Base-by-base conservation (phyloP, 2,888 invertebrate genomes). In the Vandiemenella viatica region DNA sequence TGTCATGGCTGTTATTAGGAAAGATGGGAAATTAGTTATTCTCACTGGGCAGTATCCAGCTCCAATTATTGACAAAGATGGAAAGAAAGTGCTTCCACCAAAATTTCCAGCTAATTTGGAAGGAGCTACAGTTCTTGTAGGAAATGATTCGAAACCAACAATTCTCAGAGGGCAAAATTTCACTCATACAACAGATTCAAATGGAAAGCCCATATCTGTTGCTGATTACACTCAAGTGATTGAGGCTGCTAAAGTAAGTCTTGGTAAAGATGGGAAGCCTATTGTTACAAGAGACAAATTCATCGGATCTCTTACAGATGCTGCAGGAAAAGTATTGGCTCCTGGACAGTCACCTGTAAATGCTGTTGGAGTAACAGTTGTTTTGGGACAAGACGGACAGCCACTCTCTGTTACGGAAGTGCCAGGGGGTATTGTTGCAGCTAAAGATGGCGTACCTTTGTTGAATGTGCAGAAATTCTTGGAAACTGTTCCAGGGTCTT, bases 291-390 rank as follows among this genome's bases (percentile, higher is more conserved):
- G 13, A 13, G 32, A n/a, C 10, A n/a, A 32, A 13, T 32, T 32
- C n/a, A 10, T n/a, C n/a, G 3, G 13, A 10, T n/a, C 32, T 32
- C 13, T 32, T 32, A 32, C 32, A 32, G 32, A n/a, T 3, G n/a
- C 10, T 3, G 32, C 13, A 32, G 32, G 32, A 13, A 32, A 32
- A n/a, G 37, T 43, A 17, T 19, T 42, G 15, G 6, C 22, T 23
- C 37, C 37, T 43, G 44, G 48, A n/a, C 37, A 44, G 23, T n/a
- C 26, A n/a, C 6, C 4, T 37, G 37, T 16, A 4, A 45, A n/a
- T 20, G 37, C 7, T 45, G 32, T 13, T 32, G 32, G 32, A 2
- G 32, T n/a, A 32, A 32, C 32, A 13, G 32, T 32, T 13, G 32
- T 32, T 32, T 10, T 32, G n/a, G 32, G 13, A 32, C 13, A 32